Evolutionary conservation across 2,888 invertebrate genomes (phyloP), one percentile per base, ranked within the genome.

Genomic region (Hemicrepidius hirtus): DNA sequence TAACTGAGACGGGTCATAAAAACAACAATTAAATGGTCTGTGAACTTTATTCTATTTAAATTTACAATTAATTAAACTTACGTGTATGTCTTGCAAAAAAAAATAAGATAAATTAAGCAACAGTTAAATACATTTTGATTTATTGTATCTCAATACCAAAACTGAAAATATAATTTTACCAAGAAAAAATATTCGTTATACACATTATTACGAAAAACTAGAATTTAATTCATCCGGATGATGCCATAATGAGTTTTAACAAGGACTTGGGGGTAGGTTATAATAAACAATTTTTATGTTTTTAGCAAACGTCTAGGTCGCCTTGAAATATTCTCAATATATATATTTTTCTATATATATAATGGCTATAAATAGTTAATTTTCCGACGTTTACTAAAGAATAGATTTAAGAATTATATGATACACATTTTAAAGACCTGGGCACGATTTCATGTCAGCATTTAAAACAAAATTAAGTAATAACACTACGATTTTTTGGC

Each of bases 351-450:
- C 41, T 60, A 41, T 28, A 60, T 13, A 12, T 62, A 53, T 10
- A 60, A 37, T 63, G 18, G 32, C 37, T 63, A 57, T 53, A 55
- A 53, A 21, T 63, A 57, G 44, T 57, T 32, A 57, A n/a, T 49
- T 28, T 16, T 63, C 41, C 44, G 68, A 68, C 46, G 62, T 41
- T 66, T 68, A 68, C 67, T 72, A 55, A 68, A 46, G 35, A 59
- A 40, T 70, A 65, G 37, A 59, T 60, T 24, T 60, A 67, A 50
- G 18, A 64, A 71, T 55, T 50, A 44, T 70, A 66, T 71, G 24
- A 20, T 67, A 62, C 41, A 66, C 16, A 50, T 59, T 63, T 44
- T 18, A 28, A 72, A 72, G 72, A 72, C 35, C 72, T 68, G 72
- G 46, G 40, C 71, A 62, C 67, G 71, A 67, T 66, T 71, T 57